phyloP scores from a whole-genome alignment of 2,797 vertebrate species.

The Scolopax rusticola region DNA sequence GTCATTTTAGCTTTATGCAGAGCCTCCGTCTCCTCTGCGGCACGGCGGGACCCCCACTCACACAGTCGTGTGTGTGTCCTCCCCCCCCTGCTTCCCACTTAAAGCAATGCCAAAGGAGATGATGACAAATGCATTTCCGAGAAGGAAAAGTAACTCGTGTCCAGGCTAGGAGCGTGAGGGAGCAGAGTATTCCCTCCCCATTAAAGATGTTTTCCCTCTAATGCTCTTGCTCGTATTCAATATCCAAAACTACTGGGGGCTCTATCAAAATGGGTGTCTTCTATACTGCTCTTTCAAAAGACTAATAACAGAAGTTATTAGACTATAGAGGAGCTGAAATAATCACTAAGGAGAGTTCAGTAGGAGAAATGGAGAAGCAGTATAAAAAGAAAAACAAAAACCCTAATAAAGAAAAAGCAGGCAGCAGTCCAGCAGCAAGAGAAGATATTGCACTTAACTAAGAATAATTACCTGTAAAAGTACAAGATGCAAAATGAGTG shows the following conservation, averaged over 20 bases:
- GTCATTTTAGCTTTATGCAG: background rate
- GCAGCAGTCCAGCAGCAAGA: background rate
- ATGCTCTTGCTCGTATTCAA: background rate
- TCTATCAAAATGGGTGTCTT: background rate
- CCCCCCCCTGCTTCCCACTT: background rate
- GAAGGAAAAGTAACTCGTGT: background rate
- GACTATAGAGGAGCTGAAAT: background rate
- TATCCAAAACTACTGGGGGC: background rate
- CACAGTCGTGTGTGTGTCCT: no score
- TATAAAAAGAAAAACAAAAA: background rate
- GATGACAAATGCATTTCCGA: constrained; percentile 32
- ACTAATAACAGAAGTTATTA: background rate
- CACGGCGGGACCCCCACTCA: background rate
- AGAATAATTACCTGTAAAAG: constrained; percentile 43
- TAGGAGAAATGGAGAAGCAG: background rate
- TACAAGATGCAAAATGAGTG: background rate
- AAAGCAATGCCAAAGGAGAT: background rate
- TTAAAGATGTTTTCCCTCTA: background rate
- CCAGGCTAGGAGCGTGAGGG: background rate
- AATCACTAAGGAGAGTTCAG: background rate
- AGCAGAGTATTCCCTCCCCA: background rate
- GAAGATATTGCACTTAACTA: background rate
- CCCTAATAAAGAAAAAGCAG: background rate
- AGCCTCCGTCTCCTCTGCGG: accelerated
- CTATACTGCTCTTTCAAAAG: background rate